These are phyloP conservation scores for Gisinianus flammeolus DNA, from an alignment of 2,888 invertebrate species.

Conservation along the genomic window DNA sequence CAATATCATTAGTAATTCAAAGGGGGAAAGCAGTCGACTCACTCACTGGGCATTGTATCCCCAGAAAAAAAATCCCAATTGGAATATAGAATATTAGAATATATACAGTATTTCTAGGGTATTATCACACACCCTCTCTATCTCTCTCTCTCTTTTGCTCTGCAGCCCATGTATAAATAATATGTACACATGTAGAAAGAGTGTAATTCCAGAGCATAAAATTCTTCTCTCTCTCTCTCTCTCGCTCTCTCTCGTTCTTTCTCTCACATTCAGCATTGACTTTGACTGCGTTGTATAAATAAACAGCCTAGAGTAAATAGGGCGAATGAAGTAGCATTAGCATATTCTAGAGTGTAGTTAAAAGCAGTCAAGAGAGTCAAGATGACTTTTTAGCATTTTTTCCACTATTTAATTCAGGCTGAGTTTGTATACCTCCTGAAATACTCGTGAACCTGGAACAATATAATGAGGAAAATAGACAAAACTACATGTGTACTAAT, in stretches of 20 bases:
- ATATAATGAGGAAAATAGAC: too few species aligned
- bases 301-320: conserved; percentile 16
- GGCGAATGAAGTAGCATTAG: conserved; percentile 9
- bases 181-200: too few species aligned
- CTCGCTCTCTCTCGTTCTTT: background rate
- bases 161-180: too few species aligned
- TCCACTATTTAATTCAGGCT: background rate
- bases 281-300: conserved; percentile 2
- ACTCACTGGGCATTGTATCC: background rate
- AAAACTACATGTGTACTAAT: too few species aligned
- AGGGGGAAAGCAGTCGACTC: background rate
- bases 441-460: too few species aligned
- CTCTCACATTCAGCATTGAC: background rate
- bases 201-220: too few species aligned
- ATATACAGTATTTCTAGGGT: background rate
- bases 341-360: conserved; percentile 16
- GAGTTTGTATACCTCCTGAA: too few species aligned
- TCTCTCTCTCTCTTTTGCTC: background rate
- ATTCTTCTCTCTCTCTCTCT: too few species aligned
- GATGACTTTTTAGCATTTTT: conserved; percentile 6
- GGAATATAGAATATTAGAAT: background rate
- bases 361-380: conserved; percentile 14
- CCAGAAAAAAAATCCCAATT: too few species aligned
- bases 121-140: background rate
- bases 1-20: conserved; percentile 28